Conservation (phyloP, 2,113 vertebrate species). For the Myrmecobius fasciatus region DNA sequence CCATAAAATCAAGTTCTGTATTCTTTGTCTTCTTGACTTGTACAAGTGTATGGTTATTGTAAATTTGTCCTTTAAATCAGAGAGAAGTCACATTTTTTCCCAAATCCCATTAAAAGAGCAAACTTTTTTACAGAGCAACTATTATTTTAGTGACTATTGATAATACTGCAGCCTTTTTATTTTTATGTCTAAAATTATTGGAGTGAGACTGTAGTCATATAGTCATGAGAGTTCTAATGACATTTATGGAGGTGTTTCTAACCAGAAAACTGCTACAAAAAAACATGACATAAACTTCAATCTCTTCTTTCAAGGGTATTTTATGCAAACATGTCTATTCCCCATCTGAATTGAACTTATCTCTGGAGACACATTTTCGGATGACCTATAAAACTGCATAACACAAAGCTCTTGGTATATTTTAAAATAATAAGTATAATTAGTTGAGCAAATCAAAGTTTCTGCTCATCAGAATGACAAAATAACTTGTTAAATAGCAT, state of each 20-base stretch:
- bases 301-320: conserved; percentile 7
- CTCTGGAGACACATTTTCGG: conserved; percentile 41
- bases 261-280: conserved; percentile 41
- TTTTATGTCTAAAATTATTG: conserved; percentile 1
- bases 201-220: conserved; percentile 25
- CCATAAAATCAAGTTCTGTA: background rate
- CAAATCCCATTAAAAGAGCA: conserved; percentile 7
- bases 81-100: conserved; percentile 31
- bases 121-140: background rate
- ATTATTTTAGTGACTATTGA: conserved; percentile 17
- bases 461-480: conserved; percentile 82
- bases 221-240: background rate
- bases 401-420: conserved; percentile 55
- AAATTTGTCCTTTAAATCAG: conserved; percentile 16
- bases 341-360: background rate
- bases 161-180: background rate
- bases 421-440: conserved; percentile 82
- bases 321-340: background rate
- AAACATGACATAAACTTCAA: conserved; percentile 10
- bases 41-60: background rate
- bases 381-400: conserved; percentile 27
- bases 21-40: background rate
- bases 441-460: conserved; percentile 84
- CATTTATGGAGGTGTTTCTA: conserved; percentile 34
- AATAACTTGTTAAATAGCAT: conserved; percentile 83